These are phyloP conservation scores for Pyrochroa serraticornis DNA, from an alignment of 2,888 invertebrate genomes.

Conservation along the genomic window DNA sequence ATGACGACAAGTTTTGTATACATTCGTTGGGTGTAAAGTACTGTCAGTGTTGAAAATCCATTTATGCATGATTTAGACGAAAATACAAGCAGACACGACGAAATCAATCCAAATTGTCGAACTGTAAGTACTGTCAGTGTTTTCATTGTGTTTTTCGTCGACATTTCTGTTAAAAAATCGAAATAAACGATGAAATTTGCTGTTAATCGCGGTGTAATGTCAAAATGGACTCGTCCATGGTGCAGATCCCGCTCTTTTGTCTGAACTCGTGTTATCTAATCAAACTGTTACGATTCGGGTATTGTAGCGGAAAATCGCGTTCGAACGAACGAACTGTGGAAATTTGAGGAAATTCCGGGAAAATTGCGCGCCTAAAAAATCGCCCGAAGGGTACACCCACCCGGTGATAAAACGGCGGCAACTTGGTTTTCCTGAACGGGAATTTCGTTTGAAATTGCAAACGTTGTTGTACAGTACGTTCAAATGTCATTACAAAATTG, in stretches of 20 bases:
- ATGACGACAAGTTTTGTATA: slow-evolving; percentile 57
- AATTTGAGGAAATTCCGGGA: background rate
- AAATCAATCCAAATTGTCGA: slow-evolving; percentile 70
- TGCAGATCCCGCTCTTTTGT: slow-evolving; percentile 57
- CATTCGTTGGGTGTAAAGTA: slow-evolving; percentile 58
- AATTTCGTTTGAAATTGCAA: too few species aligned
- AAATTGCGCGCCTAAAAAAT: background rate
- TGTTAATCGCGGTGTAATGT: slow-evolving; percentile 26
- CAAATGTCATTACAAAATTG: too few species aligned
- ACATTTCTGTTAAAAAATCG: slow-evolving; percentile 55
- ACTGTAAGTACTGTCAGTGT: slow-evolving; percentile 64
- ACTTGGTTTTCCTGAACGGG: too few species aligned
- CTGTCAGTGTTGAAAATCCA: slow-evolving; percentile 55
- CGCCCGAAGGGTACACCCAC: slow-evolving; percentile 16
- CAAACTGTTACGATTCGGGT: slow-evolving; percentile 11
- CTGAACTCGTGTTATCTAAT: slow-evolving; percentile 48
- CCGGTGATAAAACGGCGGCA: background rate
- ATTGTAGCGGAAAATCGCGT: slow-evolving; percentile 6
- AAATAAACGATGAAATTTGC: slow-evolving; percentile 42
- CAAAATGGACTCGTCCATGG: slow-evolving; percentile 55
- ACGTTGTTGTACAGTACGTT: too few species aligned
- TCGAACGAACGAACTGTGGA: background rate
- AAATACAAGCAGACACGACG: slow-evolving; percentile 71
- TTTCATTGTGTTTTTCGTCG: slow-evolving; percentile 41
- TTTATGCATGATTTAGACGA: slow-evolving; percentile 72